Conservation (phyloP, 2,888 invertebrate genomes). For the Aspidapion aeneum region DNA sequence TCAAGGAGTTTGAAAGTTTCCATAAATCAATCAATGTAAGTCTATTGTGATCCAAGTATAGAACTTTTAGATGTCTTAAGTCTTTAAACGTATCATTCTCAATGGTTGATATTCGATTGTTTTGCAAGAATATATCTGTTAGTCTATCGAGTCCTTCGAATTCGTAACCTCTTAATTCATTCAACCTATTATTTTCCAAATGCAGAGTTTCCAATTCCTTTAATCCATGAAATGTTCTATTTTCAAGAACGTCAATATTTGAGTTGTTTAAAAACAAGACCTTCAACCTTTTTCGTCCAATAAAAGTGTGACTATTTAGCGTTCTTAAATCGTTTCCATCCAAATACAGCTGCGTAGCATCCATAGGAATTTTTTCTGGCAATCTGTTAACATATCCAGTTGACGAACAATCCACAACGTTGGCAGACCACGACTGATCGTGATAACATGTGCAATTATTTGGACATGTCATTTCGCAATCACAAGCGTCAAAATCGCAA, state of each 20-base stretch:
- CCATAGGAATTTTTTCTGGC: constrained; percentile 85
- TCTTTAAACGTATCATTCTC: constrained; percentile 69
- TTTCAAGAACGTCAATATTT: constrained; percentile 73
- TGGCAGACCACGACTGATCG: constrained; percentile 82
- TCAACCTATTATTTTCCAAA: constrained; percentile 70
- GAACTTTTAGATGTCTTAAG: constrained; percentile 60
- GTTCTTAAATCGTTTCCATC: constrained; percentile 78
- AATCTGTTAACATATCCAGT: constrained; percentile 66
- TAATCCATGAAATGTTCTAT: constrained; percentile 81
- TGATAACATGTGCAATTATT: constrained; percentile 85
- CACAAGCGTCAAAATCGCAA: constrained; percentile 88
- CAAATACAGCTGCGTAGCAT: constrained; percentile 82
- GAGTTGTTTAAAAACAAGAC: constrained; percentile 75
- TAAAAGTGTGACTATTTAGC: constrained; percentile 79
- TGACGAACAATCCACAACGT: constrained; percentile 77
- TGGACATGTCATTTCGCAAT: constrained; percentile 91
- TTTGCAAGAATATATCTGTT: constrained; percentile 68
- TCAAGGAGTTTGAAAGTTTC: constrained; percentile 62
- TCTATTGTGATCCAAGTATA: constrained; percentile 70
- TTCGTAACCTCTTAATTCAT: constrained; percentile 70
- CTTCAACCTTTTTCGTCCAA: constrained; percentile 76
- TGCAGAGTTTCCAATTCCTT: constrained; percentile 71
- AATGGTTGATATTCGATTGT: constrained; percentile 67
- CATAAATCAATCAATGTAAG: constrained; percentile 67
- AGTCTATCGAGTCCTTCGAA: constrained; percentile 74